Conservation (phyloP, 2,888 invertebrate species). For the Nemurella pictetii region DNA sequence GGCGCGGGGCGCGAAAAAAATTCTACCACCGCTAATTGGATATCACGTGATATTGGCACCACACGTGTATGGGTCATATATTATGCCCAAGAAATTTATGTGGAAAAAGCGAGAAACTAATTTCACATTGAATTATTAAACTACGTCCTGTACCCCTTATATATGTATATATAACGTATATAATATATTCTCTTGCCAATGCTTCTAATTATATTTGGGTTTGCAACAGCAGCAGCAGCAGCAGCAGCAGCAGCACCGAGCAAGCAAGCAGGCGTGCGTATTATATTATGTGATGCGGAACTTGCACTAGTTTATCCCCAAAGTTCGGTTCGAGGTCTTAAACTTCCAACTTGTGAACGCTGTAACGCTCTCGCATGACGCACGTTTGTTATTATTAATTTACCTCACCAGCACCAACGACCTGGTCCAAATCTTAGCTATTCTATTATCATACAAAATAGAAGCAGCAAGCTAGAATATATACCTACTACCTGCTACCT, state of each 20-base stretch:
- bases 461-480: conserved; percentile 25
- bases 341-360: conserved; percentile 5
- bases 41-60: not conserved
- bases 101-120: not conserved
- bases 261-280: not conserved
- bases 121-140: not conserved
- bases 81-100: not conserved
- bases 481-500: not conserved
- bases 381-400: conserved; percentile 39
- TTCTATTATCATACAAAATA: conserved; percentile 44
- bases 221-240: not conserved
- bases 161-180: not conserved
- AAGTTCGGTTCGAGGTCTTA: not conserved
- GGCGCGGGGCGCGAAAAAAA: not conserved
- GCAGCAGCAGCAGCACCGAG: not conserved
- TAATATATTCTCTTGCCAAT: not conserved
- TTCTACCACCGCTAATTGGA: not conserved
- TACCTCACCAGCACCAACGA: conserved; percentile 35
- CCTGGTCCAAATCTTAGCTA: conserved; percentile 42
- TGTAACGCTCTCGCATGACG: conserved; percentile 10
- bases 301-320: not conserved
- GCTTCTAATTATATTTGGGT: not conserved
- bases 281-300: not conserved
- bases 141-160: not conserved
- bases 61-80: not conserved